phyloP scores from a whole-genome alignment of 2,113 vertebrate species.

The Bettongia penicillata region DNA sequence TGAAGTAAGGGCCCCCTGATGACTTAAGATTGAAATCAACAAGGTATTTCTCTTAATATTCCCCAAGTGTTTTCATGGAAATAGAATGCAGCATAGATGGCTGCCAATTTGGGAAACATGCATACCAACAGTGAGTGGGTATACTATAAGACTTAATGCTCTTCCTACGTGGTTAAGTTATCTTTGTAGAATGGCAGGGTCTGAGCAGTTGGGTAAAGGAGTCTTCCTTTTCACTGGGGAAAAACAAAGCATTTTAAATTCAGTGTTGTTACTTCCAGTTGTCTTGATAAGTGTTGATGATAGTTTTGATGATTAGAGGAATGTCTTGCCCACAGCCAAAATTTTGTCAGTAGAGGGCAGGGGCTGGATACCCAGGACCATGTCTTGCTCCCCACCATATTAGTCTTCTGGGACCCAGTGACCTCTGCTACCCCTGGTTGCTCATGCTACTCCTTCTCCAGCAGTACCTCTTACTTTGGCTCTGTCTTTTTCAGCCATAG shows the following conservation, averaged over 20 bases:
- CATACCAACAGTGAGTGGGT: neutral
- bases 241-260: too few relatives aligned
- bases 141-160: neutral
- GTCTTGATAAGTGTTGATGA: neutral
- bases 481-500: neutral
- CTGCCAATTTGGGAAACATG: neutral
- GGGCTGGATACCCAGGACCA: neutral
- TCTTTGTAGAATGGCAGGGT: neutral
- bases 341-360: neutral
- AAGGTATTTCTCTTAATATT: too few relatives aligned
- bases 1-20: too few relatives aligned
- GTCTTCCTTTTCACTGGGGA: neutral
- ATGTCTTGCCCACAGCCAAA: neutral
- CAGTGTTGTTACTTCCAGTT: neutral
- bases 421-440: neutral
- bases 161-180: neutral
- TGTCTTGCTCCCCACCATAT: neutral
- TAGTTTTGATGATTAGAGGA: neutral
- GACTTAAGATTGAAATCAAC: too few relatives aligned
- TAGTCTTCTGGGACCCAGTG: too few relatives aligned
- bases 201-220: neutral
- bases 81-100: neutral
- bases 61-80: too few relatives aligned
- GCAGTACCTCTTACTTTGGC: neutral
- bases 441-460: neutral